These are phyloP conservation scores for Glaucidium brasilianum DNA, from an alignment of 2,113 vertebrate genomes.

Conservation along the genomic window DNA sequence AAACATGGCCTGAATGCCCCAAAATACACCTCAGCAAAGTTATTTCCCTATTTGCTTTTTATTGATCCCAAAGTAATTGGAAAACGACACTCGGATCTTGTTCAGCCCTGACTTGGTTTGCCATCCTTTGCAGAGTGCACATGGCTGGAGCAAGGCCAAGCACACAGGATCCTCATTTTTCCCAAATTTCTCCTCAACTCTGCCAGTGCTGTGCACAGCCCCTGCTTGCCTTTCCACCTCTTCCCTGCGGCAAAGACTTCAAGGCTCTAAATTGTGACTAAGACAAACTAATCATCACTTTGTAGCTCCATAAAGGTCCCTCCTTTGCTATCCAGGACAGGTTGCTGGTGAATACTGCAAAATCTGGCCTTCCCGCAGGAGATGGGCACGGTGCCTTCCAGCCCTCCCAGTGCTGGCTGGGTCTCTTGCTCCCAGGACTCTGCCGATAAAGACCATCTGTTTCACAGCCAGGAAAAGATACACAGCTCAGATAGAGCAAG, in stretches of 20 bases:
- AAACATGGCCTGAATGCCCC: fast-evolving
- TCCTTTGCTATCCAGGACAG: neutral
- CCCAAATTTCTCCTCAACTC: neutral
- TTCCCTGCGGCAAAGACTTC: neutral
- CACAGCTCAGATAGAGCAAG: neutral
- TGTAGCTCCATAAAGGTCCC: fast-evolving
- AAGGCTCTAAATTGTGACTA: neutral
- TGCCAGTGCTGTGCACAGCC: neutral
- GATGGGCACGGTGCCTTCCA: neutral
- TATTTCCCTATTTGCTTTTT: neutral
- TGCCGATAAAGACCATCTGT: neutral
- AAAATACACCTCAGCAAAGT: neutral
- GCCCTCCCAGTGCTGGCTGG: neutral
- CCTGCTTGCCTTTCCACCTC: neutral
- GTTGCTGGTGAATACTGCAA: neutral
- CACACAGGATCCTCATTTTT: neutral
- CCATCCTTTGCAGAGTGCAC: fast-evolving
- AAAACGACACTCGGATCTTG: fast-evolving
- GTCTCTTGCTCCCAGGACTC: neutral
- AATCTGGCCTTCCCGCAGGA: neutral
- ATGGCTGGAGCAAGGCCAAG: neutral
- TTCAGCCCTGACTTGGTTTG: neutral
- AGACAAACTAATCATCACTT: neutral
- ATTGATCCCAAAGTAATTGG: neutral
- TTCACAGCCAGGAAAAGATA: neutral